Base-by-base conservation (phyloP, 2,888 invertebrate species). In the Latrodectus elegans region DNA sequence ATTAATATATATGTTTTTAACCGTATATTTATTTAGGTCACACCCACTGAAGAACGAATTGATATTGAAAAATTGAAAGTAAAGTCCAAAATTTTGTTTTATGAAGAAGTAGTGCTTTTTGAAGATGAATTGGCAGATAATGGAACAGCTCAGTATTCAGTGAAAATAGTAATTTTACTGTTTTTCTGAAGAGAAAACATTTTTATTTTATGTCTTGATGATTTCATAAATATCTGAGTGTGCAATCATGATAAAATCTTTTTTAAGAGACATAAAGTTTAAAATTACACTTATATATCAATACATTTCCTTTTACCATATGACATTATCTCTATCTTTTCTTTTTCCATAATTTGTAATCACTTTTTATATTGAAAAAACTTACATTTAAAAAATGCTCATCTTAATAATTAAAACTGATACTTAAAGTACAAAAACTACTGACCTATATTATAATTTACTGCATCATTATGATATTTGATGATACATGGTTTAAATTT, bases 101-200 rank as follows among this genome's bases (percentile, higher is more conserved):
- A 97, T 92, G 96, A 97, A 90, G 98, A 99, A 92, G 93, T 99
- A 55, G 95, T 96, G 84, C 93, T 99, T 64, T 99, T 96, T 93
- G 99, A 99, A 93, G 99, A 99, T 93, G 99, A 99, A 92, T 93
- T 99, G 73, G 99, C 99, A 92, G 99, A 99, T 93, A 97, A 99
- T 94, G 99, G 99, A 17, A 95, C 97, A 82, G 97, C 99, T 1
- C 95, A 96, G 78, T 94, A 95, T 90, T 96, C 95, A 89, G 97
- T 97, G 0, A 98, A 99, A 95, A 96, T 99, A 93, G 98, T 98
- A 94, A 91, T 92, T 64, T 49, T 84, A 8, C 9, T 22, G 22
- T 22, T 22, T 22, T 22, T 22, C 1, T 22, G 22, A 22, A 68
- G 68, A n/a, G 11, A 68, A 1, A 14, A 12, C 68, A 17, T 68